Evolutionary conservation across 2,888 invertebrate genomes (phyloP), one percentile per base, ranked within the genome.

Genomic region (Willowsia nigromaculata): DNA sequence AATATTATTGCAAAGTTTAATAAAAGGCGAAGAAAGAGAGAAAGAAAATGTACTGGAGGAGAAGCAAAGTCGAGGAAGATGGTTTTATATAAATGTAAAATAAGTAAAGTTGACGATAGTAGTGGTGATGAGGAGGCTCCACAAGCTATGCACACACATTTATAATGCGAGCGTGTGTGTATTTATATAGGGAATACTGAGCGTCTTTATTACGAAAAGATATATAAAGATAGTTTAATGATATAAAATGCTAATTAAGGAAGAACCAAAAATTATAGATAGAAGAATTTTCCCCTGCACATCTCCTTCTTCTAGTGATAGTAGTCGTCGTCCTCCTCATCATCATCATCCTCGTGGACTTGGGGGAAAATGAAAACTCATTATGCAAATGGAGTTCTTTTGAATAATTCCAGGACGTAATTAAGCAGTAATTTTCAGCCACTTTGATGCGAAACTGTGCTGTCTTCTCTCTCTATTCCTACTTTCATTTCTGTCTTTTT

Each of bases 201-300:
- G 89, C 85, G 90, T 90, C 91, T 90, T 91, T 91, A 91, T 91
- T 91, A 90, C 90, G 62, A 80, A 88, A 56, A 81, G 62, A 71
- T 59, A 87, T 91, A 90, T 91, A 91, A 91, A 92, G 91, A 92
- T 92, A 90, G 90, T 91, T 90, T 92, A 92, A 92, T 92, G 92
- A 92, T 92, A 92, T 92, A 92, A 93, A 92, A 93, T 93, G 93
- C 93, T 93, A 93, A 93, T 93, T 93, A 93, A 93, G 92, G 91
- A 92, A 92, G 92, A 92, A 88, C 91, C 90, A 92, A 92, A 92
- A 92, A 93, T 92, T 93, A 93, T 91, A 92, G 90, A 90, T 91
- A 85, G 90, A 87, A 84, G 59, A 82, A 78, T 88, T 88, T 91
- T 84, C 88, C 84, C 84, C 74, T 86, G 86, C 76, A 89, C 83